Conservation (phyloP, 2,888 invertebrate genomes). For the Oscheius sp. region DNA sequence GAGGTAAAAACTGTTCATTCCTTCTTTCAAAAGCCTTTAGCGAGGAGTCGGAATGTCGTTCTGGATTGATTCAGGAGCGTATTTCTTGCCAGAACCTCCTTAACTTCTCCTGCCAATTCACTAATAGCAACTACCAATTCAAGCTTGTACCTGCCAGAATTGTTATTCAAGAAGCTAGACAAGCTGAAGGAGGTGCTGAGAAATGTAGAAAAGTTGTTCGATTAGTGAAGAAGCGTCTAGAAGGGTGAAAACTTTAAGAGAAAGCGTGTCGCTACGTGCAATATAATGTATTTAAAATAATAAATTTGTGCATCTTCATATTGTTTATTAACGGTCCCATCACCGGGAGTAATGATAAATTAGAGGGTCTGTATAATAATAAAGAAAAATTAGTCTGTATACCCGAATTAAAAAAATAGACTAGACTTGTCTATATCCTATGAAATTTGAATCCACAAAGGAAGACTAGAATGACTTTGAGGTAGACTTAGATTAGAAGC, state of each 20-base stretch:
- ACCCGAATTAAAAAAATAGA: neutral
- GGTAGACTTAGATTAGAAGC: conserved; percentile 1
- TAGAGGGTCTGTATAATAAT: neutral
- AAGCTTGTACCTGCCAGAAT: conserved; percentile 56
- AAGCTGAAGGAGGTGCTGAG: conserved; percentile 66
- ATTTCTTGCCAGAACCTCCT: conserved; percentile 66
- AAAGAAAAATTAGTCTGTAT: neutral
- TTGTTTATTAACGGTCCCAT: neutral
- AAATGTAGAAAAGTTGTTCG: conserved; percentile 65
- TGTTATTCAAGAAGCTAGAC: conserved; percentile 60
- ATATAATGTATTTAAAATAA: neutral
- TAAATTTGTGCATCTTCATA: neutral
- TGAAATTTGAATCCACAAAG: neutral
- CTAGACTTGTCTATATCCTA: neutral
- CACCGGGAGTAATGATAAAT: no score
- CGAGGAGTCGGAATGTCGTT: conserved; percentile 66
- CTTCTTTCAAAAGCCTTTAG: no score
- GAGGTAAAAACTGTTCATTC: no score
- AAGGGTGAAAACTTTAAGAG: conserved; percentile 11
- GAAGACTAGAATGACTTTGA: neutral
- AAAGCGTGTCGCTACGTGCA: neutral
- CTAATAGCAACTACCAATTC: conserved; percentile 59
- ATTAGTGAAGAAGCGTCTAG: conserved; percentile 53
- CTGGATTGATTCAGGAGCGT: conserved; percentile 67
- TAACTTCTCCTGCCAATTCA: conserved; percentile 67